These are phyloP conservation scores for Piezodorus guildinii DNA, from an alignment of 1,140 invertebrate genomes.

Conservation along the genomic window DNA sequence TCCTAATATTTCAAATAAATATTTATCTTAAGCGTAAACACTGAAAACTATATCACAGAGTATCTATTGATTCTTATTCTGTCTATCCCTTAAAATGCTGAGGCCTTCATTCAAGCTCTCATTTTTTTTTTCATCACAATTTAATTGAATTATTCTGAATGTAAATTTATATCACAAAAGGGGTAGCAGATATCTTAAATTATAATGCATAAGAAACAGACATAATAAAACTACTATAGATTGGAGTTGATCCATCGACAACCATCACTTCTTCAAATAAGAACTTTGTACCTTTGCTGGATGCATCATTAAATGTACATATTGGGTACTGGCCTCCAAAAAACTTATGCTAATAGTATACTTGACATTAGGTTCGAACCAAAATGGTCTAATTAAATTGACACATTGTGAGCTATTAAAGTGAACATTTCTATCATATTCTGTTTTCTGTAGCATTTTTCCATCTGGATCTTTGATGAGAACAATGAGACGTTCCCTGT, in stretches of 20 bases:
- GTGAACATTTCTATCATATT: conserved; percentile 14
- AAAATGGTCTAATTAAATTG: conserved; percentile 18
- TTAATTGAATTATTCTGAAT: no score
- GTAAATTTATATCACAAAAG: no score
- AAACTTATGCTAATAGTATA: conserved; percentile 23
- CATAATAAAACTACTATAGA: neutral
- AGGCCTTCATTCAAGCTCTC: no score
- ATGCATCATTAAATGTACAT: conserved; percentile 7
- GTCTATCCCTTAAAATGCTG: no score
- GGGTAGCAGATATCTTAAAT: neutral
- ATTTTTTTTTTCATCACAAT: no score
- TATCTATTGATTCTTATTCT: no score
- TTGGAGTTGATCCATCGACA: neutral
- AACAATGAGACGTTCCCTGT: conserved; percentile 21
- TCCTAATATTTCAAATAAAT: no score
- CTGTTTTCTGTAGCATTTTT: conserved; percentile 20
- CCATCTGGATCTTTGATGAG: conserved; percentile 22
- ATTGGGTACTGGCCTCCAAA: conserved; percentile 24
- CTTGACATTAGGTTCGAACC: conserved; percentile 20
- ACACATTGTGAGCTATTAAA: conserved; percentile 24
- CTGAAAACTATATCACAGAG: no score
- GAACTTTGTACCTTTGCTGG: neutral
- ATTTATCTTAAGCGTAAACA: no score
- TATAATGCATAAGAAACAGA: conserved; percentile 1
- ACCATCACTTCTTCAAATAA: conserved; percentile 3